These are phyloP conservation scores for Anoplophora glabripennis DNA, from an alignment of 1,140 invertebrate species.

Conservation along the genomic window DNA sequence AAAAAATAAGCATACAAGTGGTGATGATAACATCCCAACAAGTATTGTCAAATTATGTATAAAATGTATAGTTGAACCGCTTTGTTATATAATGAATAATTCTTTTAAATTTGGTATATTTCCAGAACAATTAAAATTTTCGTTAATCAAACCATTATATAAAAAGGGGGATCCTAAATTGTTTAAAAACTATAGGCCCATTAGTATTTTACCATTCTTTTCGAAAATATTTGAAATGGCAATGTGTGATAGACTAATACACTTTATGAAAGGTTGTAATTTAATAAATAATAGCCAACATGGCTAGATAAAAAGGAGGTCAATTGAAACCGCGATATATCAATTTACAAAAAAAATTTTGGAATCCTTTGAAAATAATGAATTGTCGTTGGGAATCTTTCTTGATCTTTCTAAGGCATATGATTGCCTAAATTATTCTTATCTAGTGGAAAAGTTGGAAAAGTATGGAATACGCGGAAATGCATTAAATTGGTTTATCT, in stretches of 20 bases:
- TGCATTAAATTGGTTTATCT: no score
- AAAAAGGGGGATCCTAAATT: not conserved
- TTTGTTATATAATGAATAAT: not conserved
- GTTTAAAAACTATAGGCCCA: not conserved
- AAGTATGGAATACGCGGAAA: no score
- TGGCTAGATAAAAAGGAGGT: not conserved
- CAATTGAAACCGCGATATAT: not conserved
- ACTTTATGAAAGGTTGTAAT: not conserved
- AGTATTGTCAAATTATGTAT: no score
- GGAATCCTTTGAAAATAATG: not conserved
- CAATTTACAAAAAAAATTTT: slow-evolving; percentile 3
- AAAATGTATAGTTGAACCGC: no score
- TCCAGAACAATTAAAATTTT: slow-evolving; percentile 2
- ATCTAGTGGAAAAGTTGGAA: no score
- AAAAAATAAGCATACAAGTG: no score
- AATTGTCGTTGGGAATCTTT: not conserved
- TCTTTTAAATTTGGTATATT: not conserved
- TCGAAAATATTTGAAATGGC: slow-evolving; percentile 2
- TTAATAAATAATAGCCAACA: not conserved
- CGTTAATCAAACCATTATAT: no score
- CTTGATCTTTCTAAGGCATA: not conserved
- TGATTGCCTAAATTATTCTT: not conserved
- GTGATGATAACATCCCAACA: no score
- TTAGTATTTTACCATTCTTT: slow-evolving; percentile 3
- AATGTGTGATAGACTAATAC: not conserved